Evolutionary conservation across 2,797 vertebrate species (phyloP), one percentile per base, ranked within the genome.

Genomic region (Smutsia gigantea): DNA sequence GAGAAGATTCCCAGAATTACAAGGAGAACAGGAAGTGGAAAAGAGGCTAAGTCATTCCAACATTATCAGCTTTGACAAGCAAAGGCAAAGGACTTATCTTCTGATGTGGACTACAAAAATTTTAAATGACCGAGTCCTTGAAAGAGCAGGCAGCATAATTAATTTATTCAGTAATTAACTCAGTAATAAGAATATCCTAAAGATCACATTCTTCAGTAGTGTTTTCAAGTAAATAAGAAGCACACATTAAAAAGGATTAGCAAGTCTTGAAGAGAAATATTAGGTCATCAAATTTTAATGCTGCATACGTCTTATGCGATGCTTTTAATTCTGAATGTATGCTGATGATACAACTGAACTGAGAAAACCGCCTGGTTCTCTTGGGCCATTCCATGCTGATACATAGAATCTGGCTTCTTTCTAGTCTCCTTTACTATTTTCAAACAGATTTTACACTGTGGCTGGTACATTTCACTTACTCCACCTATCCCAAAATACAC

Each of bases 161-260:
- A n/a, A 68, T 49, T 59, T 66, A 37, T 53, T 89, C 11, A 90
- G 53, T 46, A 25, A 79, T 79, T 53, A 27, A 75, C 53, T 53
- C 53, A 23, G 51, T 77, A 17, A 46, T n/a, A 82, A 82, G 19
- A 49, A 39, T 42, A 34, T 15, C 13, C 21, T 55, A 31, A 88
- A 69, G 53, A 63, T 87, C 53, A 66, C 10, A 74, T 71, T 4
- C 15, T 84, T 78, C 37, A 42, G 19, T 83, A 74, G 8, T 86
- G 29, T 12, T 93, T 74, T 55, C 31, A 86, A 81, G 25, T 68
- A 90, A 90, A n/a, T 83, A 90, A 93, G 27, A 85, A 68, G 18
- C 17, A 93, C 51, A 39, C 8, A 53, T 55, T 71, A 27, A 37
- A 64, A 82, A 88, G 27, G n/a, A 71, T 90, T 83, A 42, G 25